Conservation (phyloP, 37 sponge, comb jelly and placozoan species). For the Aplysina aerophoba region DNA sequence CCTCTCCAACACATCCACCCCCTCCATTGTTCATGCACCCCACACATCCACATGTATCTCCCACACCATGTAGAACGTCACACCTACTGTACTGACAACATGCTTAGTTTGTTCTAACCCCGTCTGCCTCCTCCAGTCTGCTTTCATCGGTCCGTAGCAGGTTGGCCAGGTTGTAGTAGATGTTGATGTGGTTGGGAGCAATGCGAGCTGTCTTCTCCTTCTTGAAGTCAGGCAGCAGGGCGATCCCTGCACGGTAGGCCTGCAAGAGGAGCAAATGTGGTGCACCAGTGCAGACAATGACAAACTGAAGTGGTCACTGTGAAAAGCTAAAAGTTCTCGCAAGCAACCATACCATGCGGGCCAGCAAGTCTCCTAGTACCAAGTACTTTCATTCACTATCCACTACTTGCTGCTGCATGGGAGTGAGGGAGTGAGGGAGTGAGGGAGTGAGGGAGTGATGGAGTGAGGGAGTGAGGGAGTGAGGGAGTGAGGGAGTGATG, state of each 20-base stretch:
- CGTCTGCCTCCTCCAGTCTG: constrained; percentile 73
- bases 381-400: too few species aligned
- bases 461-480: constrained; percentile 26
- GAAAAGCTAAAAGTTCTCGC: background rate
- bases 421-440: background rate
- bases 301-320: background rate
- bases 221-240: constrained; percentile 69
- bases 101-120: background rate
- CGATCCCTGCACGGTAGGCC: constrained; percentile 73
- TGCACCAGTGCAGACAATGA: background rate
- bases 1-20: too few species aligned
- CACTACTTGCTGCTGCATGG: too few species aligned
- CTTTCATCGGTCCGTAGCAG: constrained; percentile 54
- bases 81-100: too few species aligned
- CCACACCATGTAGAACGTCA: too few species aligned
- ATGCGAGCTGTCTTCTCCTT: constrained; percentile 73
- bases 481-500: too few species aligned
- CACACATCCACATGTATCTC: too few species aligned
- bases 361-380: too few species aligned
- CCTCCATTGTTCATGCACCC: too few species aligned
- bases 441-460: background rate
- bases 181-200: constrained; percentile 81
- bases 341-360: too few species aligned
- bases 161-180: constrained; percentile 89
- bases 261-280: background rate